Percentiles rank a stretch among this genome's conserved stretches.
Conservation (phyloP, 2,113 vertebrate genomes). For the Uropsilus gracilis region DNA sequence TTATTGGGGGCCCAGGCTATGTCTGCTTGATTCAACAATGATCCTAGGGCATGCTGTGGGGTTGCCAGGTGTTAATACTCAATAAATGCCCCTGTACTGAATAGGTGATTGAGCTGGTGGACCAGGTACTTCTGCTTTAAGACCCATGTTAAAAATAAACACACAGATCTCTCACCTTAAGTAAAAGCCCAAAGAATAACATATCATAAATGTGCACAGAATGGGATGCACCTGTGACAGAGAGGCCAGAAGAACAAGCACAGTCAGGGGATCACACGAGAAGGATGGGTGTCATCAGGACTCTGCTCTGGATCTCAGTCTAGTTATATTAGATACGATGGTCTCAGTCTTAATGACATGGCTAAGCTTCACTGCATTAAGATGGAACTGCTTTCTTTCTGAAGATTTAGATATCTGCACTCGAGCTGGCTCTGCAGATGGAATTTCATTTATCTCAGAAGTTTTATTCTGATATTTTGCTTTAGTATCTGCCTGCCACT, state of each 20-base stretch:
- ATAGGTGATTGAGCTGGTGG: not conserved
- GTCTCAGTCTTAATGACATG: not conserved
- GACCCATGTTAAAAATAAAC: not conserved
- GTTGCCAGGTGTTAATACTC: not conserved
- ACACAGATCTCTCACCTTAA: conserved; percentile 37
- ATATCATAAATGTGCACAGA: not conserved
- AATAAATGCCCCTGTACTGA: not conserved
- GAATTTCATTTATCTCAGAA: not conserved
- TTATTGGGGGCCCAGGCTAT: not conserved
- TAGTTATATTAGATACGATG: not conserved
- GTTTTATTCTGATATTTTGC: conserved; percentile 35
- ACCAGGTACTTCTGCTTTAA: not conserved
- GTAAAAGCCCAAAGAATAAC: not conserved
- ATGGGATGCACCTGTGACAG: not conserved
- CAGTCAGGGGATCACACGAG: not conserved
- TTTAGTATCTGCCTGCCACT: not conserved
- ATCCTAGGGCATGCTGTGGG: not conserved
- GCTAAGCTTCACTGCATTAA: not conserved
- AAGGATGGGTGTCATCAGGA: not conserved
- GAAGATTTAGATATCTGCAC: not conserved
- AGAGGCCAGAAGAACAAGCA: not conserved
- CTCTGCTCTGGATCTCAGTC: not conserved
- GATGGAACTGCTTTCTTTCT: not conserved
- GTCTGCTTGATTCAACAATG: not conserved
- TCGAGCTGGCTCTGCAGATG: not conserved